Base-by-base conservation (phyloP, 2,888 invertebrate species). In the Drosophila pullipes region DNA sequence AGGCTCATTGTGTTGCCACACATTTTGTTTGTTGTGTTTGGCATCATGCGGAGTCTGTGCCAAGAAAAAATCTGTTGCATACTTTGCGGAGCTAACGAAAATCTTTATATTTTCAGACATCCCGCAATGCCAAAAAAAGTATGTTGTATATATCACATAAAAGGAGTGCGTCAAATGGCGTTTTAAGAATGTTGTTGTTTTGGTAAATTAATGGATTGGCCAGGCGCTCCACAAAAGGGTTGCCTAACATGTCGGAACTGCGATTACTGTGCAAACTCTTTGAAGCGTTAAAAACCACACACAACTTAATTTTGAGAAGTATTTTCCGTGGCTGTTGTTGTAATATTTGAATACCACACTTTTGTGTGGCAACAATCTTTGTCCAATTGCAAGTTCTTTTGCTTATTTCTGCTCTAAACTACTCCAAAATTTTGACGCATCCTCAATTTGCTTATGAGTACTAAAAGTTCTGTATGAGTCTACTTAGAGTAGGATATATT, bases 41-140 rank as follows among this genome's bases (percentile, higher is more conserved):
- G 88, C 83, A 75, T 80, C 85, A 82, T 72, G 85, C 73, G 75
- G 89, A 54, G 82, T 33, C 37, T 66, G 33, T 41, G 75, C 76
- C 69, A 78, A 70, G 75, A 82, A 85, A 82, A 89, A 86, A 85
- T 84, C 85, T 86, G 85, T 89, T 86, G 89, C 86, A 82, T 81
- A 81, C 78, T 84, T 85, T 78, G 75, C 57, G 66, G 47, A 49
- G 61, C 72, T 64, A 78, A 78, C 58, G 74, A 86, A 87, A 76
- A 76, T 73, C 68, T 59, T 85, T 81, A 69, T 81, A 73, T 79
- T 81, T 74, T 55, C 71, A 64, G 80, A 72, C 67, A 68, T 59
- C 81, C 85, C 82, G 86, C 86, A 72, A 82, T 70, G 85, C 64
- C 63, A 64, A 68, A 66, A 66, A 72, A 67, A 67, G 57, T 41